These are phyloP conservation scores for Pheosia gnoma DNA, from an alignment of 2,888 invertebrate species.

Conservation along the genomic window DNA sequence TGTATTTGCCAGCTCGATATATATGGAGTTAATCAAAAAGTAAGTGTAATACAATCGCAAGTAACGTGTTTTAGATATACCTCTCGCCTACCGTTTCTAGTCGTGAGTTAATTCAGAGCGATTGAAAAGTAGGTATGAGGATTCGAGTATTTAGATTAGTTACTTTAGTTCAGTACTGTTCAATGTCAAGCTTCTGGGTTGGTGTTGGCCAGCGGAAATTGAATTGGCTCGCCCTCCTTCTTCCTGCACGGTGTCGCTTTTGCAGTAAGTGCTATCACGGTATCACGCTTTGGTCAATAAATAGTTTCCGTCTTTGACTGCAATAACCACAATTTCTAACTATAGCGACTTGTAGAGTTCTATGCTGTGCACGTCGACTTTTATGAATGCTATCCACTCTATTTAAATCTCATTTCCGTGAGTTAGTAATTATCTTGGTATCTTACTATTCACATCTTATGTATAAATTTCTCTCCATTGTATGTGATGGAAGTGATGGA, in stretches of 20 bases:
- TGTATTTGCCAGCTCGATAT: too few relatives aligned
- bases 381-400: conserved; percentile 33
- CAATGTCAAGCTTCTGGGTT: conserved; percentile 23
- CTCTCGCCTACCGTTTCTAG: too few relatives aligned
- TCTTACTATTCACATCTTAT: conserved; percentile 38
- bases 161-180: not conserved
- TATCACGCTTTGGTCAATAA: conserved; percentile 2
- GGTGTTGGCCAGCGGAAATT: conserved; percentile 57
- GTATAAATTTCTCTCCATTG: conserved; percentile 38
- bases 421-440: conserved; percentile 37
- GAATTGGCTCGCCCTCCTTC: conserved; percentile 60
- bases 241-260: conserved; percentile 22
- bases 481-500: conserved; percentile 22
- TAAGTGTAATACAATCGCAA: too few relatives aligned
- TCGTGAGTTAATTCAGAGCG: too few relatives aligned
- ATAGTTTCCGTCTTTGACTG: not conserved
- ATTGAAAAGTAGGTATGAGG: too few relatives aligned
- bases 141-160: too few relatives aligned
- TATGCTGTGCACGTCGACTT: conserved; percentile 19
- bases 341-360: not conserved
- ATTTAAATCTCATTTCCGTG: conserved; percentile 49
- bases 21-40: too few relatives aligned
- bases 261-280: conserved; percentile 11
- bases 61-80: too few relatives aligned
- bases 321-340: conserved; percentile 13